phyloP scores from a whole-genome alignment of 2,797 vertebrate species.

The Avahi laniger region DNA sequence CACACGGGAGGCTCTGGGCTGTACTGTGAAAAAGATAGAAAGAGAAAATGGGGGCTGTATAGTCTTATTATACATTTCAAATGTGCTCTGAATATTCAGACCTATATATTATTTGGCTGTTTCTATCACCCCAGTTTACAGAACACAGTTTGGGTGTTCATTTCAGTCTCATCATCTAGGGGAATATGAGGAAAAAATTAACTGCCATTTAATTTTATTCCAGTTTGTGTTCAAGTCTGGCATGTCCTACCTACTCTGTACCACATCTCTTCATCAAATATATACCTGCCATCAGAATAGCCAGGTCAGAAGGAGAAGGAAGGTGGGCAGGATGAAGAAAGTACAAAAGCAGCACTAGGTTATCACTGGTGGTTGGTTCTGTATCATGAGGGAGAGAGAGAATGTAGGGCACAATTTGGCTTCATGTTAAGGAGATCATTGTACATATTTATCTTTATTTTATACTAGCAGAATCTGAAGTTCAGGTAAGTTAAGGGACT shows the following conservation, averaged over 20 bases:
- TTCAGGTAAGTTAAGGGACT: background rate
- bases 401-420: background rate
- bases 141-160: background rate
- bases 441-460: background rate
- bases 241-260: background rate
- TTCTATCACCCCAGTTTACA: background rate
- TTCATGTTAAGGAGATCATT: background rate
- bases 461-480: background rate
- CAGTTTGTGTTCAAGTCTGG: background rate
- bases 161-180: background rate
- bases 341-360: background rate
- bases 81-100: background rate
- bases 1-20: background rate
- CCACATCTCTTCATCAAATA: background rate
- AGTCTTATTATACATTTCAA: background rate
- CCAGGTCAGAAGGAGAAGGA: background rate
- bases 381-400: background rate
- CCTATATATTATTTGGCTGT: background rate
- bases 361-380: background rate
- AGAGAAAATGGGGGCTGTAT: background rate
- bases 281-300: background rate
- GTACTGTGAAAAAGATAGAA: background rate
- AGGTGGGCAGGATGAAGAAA: background rate
- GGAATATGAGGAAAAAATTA: background rate
- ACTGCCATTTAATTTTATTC: constrained; percentile 36